Evolutionary conservation across 2,113 vertebrate species (phyloP).

Genomic region (Sigmodon hispidus): DNA sequence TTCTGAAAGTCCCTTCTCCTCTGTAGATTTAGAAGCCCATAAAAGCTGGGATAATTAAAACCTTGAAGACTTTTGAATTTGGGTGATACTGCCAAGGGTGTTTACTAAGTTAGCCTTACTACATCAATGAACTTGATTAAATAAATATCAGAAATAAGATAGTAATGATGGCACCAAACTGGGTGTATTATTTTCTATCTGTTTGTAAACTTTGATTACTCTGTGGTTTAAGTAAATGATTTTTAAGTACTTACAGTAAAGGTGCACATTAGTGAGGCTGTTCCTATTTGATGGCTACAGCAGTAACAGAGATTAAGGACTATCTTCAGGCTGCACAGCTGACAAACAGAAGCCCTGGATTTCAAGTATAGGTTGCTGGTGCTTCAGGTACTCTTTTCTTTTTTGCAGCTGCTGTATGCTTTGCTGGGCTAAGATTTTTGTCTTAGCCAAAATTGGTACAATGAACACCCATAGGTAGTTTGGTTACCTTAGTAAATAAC

Average conservation of each 20-base stretch:
- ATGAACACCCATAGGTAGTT: neutral
- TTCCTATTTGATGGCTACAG: slow-evolving; percentile 1
- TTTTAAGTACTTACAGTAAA: neutral
- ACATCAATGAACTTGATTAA: neutral
- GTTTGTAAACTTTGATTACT: neutral
- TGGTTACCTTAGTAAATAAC: neutral
- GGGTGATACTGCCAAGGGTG: neutral
- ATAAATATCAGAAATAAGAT: slow-evolving; percentile 5
- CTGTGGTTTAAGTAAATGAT: neutral
- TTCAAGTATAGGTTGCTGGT: neutral
- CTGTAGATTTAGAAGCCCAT: neutral
- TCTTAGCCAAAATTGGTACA: neutral
- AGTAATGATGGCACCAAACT: neutral
- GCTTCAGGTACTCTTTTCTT: neutral
- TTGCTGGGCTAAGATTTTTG: neutral
- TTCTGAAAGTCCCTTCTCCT: neutral
- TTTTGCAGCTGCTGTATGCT: neutral
- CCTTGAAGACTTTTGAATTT: neutral
- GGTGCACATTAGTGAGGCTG: neutral
- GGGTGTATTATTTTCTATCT: neutral
- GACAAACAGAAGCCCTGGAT: neutral
- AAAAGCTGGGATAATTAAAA: slow-evolving; percentile 1
- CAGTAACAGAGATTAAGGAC: neutral
- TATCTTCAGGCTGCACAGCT: neutral
- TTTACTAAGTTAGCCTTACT: neutral